Conservation (phyloP, 2,888 invertebrate species). For the Prionchulus punctatus region DNA sequence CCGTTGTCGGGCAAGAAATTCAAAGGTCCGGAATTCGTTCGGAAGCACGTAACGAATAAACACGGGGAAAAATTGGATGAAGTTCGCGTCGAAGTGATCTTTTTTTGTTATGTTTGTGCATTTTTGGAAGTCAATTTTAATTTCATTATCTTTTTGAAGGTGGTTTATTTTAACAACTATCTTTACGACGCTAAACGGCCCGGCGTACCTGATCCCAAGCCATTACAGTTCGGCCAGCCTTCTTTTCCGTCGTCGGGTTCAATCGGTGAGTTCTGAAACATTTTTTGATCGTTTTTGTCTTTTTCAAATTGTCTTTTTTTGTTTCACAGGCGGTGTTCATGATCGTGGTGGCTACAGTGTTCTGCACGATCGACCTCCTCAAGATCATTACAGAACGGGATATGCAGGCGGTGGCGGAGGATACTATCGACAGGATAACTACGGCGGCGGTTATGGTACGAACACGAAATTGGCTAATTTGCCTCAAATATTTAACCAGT, state of each 20-base stretch:
- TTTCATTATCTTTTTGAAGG: constrained; percentile 39
- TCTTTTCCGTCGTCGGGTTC: no score
- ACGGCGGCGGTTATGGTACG: no score
- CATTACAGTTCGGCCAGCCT: no score
- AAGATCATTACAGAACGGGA: constrained; percentile 8
- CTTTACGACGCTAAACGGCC: constrained; percentile 78
- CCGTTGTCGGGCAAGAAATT: constrained; percentile 97
- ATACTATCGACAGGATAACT: not conserved
- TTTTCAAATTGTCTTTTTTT: constrained; percentile 43
- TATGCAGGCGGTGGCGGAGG: constrained; percentile 29
- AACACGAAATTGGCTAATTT: no score
- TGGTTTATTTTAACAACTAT: constrained; percentile 94
- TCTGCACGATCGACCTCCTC: constrained; percentile 6
- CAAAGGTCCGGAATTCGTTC: constrained; percentile 92
- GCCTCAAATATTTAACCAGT: no score
- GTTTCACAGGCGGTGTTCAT: constrained; percentile 13
- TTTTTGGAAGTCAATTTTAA: no score
- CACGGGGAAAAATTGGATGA: constrained; percentile 91
- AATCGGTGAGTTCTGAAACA: no score
- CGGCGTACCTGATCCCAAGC: constrained; percentile 57
- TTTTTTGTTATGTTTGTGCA: not conserved
- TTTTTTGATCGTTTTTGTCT: no score
- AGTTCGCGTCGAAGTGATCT: constrained; percentile 67
- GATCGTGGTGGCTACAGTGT: not conserved
- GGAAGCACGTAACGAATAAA: constrained; percentile 94